Evolutionary conservation across 2,797 vertebrate genomes (phyloP).

Genomic region (Catharus ustulatus): DNA sequence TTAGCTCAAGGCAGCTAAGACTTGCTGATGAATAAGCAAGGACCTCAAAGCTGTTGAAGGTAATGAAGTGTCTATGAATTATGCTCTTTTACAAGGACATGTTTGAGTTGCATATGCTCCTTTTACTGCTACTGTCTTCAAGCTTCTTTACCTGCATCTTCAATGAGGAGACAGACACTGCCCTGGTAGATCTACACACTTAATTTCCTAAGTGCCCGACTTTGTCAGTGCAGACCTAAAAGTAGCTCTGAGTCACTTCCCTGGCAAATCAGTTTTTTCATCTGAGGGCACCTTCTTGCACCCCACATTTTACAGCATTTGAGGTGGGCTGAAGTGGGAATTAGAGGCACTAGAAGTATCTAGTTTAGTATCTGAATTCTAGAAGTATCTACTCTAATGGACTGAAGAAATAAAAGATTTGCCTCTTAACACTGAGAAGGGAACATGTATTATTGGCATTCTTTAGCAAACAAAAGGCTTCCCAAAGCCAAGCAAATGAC

Average conservation of each 20-base stretch:
- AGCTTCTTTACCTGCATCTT: conserved; percentile 12
- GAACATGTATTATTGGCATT: not conserved
- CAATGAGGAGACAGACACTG: conserved; percentile 20
- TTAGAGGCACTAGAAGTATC: not conserved
- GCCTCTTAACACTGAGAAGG: not conserved
- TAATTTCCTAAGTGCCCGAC: not conserved
- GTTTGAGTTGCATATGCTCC: conserved; percentile 25
- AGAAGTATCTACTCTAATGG: not conserved
- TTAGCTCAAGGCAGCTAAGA: not conserved
- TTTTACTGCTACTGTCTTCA: conserved; percentile 42
- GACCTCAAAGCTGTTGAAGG: conserved; percentile 30
- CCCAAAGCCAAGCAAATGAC: not conserved
- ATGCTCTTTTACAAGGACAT: conserved; percentile 22
- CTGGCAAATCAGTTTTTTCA: not conserved
- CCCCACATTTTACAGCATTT: not conserved
- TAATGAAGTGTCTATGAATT: conserved; percentile 59
- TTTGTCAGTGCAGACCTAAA: not conserved
- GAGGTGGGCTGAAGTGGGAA: not conserved
- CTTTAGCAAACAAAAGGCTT: not conserved
- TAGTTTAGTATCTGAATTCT: not conserved
- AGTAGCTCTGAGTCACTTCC: not conserved
- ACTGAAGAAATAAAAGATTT: not conserved
- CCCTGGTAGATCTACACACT: not conserved
- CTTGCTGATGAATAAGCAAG: conserved; percentile 44
- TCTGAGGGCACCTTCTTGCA: not conserved